These are phyloP conservation scores for Bubo scandiacus DNA, from an alignment of 2,113 vertebrate species.

Conservation along the genomic window DNA sequence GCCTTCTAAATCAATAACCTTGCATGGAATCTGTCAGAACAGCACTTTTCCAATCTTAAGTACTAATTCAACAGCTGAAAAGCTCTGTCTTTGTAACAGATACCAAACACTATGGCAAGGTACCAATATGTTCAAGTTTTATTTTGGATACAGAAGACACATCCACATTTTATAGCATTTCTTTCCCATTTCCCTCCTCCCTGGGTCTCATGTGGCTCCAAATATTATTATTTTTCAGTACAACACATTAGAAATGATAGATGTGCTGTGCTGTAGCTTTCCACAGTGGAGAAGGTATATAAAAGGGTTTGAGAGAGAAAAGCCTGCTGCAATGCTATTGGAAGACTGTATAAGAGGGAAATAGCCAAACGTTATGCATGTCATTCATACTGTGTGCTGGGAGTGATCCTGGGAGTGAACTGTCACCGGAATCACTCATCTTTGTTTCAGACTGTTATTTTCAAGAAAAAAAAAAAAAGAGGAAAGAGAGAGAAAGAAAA, in stretches of 20 bases:
- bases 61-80: conserved; percentile 30
- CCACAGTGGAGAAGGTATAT: neutral
- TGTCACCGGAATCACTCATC: neutral
- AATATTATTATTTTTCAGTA: neutral
- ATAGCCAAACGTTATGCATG: neutral
- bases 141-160: conserved; percentile 47
- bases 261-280: conserved; percentile 2
- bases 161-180: neutral
- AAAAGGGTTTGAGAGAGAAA: neutral
- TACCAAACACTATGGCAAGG: conserved; percentile 22
- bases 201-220: neutral
- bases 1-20: neutral
- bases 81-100: neutral
- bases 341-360: neutral
- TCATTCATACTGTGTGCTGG: neutral
- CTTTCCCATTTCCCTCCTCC: neutral
- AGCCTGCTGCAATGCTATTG: neutral
- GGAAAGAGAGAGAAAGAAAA: neutral
- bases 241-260: neutral
- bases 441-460: neutral
- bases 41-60: neutral
- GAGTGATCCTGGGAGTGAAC: neutral
- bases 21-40: conserved; percentile 5
- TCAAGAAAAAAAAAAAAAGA: neutral
- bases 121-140: conserved; percentile 24